Percentiles rank a stretch among this genome's conserved stretches.
These are phyloP conservation scores for Pantherophis guttatus DNA, from an alignment of 2,113 vertebrate genomes.

Conservation along the genomic window DNA sequence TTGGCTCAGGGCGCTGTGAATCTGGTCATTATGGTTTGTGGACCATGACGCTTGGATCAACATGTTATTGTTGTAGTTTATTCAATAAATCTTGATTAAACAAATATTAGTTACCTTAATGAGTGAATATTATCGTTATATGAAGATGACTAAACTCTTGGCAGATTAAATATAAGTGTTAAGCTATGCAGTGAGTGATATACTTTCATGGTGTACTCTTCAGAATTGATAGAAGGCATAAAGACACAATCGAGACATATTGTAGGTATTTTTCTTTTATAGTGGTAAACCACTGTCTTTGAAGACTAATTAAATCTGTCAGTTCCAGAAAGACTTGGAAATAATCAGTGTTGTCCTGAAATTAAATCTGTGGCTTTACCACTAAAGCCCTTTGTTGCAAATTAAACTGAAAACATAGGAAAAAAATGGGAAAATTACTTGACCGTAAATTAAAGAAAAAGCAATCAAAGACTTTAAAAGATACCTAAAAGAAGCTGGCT, in stretches of 20 bases:
- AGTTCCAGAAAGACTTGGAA: not conserved
- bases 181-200: not conserved
- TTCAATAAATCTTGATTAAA: not conserved
- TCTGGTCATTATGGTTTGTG: not conserved
- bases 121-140: not conserved
- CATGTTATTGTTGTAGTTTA: not conserved
- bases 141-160: not conserved
- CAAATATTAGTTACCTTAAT: not conserved
- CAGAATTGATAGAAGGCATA: conserved; percentile 1
- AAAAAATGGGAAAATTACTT: not conserved
- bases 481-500: not conserved
- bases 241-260: not conserved
- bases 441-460: not conserved
- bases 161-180: not conserved
- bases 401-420: not conserved
- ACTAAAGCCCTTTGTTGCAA: not conserved
- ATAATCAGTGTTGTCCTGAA: not conserved
- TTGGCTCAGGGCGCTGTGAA: not conserved
- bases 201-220: not conserved
- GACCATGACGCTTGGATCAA: not conserved
- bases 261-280: not conserved
- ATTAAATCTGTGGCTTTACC: conserved; percentile 1
- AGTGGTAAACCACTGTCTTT: conserved; percentile 1
- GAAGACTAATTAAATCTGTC: not conserved
- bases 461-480: not conserved